Evolutionary conservation across 1,140 invertebrate species (phyloP).

Genomic region (Leptopilina clavipes): DNA sequence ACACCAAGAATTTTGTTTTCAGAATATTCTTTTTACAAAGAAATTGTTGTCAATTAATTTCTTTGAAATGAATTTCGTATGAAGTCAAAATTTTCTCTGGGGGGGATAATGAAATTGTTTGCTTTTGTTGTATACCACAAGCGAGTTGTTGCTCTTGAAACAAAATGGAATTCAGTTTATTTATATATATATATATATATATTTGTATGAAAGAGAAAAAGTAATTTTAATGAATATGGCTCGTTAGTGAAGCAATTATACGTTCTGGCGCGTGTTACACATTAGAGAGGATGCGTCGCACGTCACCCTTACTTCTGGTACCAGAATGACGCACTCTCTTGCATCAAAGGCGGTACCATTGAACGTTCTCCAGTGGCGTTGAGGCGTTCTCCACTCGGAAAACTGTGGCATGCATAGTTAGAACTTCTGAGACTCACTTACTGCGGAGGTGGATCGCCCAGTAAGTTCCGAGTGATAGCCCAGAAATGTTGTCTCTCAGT

Average conservation of each 20-base stretch:
- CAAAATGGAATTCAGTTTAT: background rate
- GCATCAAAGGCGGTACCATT: conserved; percentile 54
- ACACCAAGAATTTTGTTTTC: too few relatives aligned
- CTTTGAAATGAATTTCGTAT: too few relatives aligned
- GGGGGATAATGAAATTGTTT: background rate
- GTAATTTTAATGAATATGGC: conserved; percentile 21
- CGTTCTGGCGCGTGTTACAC: conserved; percentile 41
- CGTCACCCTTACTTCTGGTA: conserved; percentile 20
- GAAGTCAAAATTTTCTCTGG: too few relatives aligned
- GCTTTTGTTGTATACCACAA: background rate
- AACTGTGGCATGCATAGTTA: conserved; percentile 36
- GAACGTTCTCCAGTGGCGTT: conserved; percentile 43
- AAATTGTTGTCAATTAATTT: too few relatives aligned
- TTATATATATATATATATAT: too few relatives aligned
- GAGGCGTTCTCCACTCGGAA: conserved; percentile 49
- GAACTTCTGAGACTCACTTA: conserved; percentile 35
- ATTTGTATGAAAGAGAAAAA: background rate
- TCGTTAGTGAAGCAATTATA: conserved; percentile 29
- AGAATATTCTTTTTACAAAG: too few relatives aligned
- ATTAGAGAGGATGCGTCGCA: conserved; percentile 45
- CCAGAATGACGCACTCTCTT: conserved; percentile 47
- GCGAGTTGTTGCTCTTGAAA: background rate
- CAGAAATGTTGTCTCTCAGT: conserved; percentile 59
- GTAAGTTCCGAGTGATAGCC: conserved; percentile 56
- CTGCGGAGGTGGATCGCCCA: conserved; percentile 53